Conservation (phyloP, 1,140 invertebrate species). For the Aphaenogaster floridana region DNA sequence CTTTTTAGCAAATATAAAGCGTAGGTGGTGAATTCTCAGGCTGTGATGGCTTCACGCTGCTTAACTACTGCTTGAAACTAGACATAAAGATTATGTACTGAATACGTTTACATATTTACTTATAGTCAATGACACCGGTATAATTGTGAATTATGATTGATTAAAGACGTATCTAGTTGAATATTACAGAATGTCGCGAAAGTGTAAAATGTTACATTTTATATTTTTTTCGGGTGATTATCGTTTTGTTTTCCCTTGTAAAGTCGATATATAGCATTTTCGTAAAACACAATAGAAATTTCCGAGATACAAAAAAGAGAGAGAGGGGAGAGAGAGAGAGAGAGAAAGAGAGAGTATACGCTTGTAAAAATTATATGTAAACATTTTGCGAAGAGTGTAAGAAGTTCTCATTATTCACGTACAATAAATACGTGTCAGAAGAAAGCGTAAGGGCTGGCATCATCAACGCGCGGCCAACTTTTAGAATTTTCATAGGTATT, state of each 20-base stretch:
- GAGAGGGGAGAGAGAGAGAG: neutral
- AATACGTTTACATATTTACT: conserved; percentile 83
- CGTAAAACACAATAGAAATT: conserved; percentile 41
- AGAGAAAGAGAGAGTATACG: conserved; percentile 2
- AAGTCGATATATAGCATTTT: conserved; percentile 8
- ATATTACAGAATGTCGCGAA: conserved; percentile 13
- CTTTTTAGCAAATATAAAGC: neutral
- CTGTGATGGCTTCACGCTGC: conserved; percentile 77
- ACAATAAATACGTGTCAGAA: conserved; percentile 41
- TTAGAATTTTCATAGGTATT: conserved; percentile 51
- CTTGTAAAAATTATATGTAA: conserved; percentile 49
- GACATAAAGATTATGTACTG: conserved; percentile 84
- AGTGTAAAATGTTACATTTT: conserved; percentile 30
- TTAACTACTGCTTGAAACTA: conserved; percentile 82
- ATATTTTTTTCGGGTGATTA: neutral
- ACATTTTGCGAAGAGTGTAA: conserved; percentile 25
- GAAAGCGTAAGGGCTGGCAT: conserved; percentile 43
- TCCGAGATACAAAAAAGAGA: neutral
- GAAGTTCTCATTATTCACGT: neutral
- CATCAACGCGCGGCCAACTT: conserved; percentile 51
- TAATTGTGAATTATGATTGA: conserved; percentile 44
- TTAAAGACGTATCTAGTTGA: conserved; percentile 31
- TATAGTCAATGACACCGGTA: conserved; percentile 36
- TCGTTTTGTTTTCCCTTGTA: conserved; percentile 21
- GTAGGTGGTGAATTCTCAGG: conserved; percentile 21